These are phyloP conservation scores for Channa argus DNA, from an alignment of 2,113 vertebrate species.

Conservation along the genomic window DNA sequence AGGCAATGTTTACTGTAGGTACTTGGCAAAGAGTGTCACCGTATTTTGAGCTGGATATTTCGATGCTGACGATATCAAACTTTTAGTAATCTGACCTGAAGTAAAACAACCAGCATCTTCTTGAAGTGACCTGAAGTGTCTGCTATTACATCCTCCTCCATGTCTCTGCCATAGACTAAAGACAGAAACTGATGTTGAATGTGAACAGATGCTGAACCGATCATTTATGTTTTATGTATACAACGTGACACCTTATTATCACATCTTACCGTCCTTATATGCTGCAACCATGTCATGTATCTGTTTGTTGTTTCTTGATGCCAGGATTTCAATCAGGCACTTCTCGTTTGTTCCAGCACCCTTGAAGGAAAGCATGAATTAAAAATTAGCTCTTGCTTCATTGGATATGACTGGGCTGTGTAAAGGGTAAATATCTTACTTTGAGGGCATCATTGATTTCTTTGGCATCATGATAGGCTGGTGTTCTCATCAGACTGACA, in stretches of 20 bases:
- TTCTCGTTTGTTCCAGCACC: constrained; percentile 92
- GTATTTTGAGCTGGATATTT: background rate
- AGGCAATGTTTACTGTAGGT: background rate
- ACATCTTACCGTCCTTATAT: constrained; percentile 91
- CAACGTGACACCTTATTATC: background rate
- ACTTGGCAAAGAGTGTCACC: background rate
- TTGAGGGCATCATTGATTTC: constrained; percentile 94
- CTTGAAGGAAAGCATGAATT: constrained; percentile 67
- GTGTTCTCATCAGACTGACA: constrained; percentile 92
- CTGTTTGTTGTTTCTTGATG: constrained; percentile 93
- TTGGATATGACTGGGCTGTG: background rate
- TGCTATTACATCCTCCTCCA: constrained; percentile 88
- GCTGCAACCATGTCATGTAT: constrained; percentile 88
- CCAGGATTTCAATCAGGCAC: constrained; percentile 93
- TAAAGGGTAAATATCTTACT: constrained; percentile 75
- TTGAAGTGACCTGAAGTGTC: constrained; percentile 97
- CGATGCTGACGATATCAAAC: background rate
- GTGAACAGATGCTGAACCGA: background rate
- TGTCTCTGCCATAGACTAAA: constrained; percentile 89
- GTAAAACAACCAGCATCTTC: constrained; percentile 96
- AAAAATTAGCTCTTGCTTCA: constrained; percentile 2
- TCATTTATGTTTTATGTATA: background rate
- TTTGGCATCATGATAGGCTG: constrained; percentile 92
- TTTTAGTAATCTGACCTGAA: constrained; percentile 86
- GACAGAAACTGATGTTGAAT: constrained; percentile 15